These are phyloP conservation scores for Chaenogobius annularis DNA, from an alignment of 2,113 vertebrate species.

Conservation along the genomic window DNA sequence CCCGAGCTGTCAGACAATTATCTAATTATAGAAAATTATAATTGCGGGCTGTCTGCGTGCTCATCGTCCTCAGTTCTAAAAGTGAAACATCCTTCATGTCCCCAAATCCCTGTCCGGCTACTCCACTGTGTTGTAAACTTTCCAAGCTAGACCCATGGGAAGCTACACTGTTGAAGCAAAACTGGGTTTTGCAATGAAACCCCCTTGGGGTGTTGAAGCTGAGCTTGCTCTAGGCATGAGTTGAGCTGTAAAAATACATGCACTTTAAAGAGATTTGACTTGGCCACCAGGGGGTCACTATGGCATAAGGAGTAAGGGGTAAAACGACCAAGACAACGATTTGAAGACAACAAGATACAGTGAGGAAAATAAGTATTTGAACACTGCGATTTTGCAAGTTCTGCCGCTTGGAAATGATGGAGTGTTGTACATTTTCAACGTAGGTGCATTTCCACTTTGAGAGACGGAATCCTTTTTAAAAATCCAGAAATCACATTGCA, in stretches of 20 bases:
- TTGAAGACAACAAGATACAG: no score
- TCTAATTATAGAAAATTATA: slow-evolving; percentile 14
- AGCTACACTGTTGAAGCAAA: slow-evolving; percentile 24
- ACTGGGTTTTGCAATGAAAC: slow-evolving; percentile 41
- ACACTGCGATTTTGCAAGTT: no score
- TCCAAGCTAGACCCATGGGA: slow-evolving; percentile 25
- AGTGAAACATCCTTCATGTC: slow-evolving; percentile 6
- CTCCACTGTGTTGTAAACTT: slow-evolving; percentile 54
- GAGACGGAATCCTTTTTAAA: no score
- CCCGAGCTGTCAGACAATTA: not conserved
- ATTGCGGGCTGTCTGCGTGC: slow-evolving; percentile 13
- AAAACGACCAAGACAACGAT: not conserved
- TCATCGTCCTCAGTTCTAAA: slow-evolving; percentile 25
- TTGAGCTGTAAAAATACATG: slow-evolving; percentile 23
- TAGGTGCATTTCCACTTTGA: no score
- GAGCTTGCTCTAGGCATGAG: slow-evolving; percentile 6
- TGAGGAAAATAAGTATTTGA: no score
- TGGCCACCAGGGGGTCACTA: not conserved
- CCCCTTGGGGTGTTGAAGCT: slow-evolving; percentile 9
- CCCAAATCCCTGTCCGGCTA: slow-evolving; percentile 58
- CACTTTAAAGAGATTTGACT: slow-evolving; percentile 2
- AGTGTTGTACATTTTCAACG: no score
- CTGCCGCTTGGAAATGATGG: no score
- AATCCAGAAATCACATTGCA: no score
- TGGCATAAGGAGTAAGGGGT: not conserved